phyloP scores from a whole-genome alignment of 2,113 vertebrate species.

The Cryptotis parvus region DNA sequence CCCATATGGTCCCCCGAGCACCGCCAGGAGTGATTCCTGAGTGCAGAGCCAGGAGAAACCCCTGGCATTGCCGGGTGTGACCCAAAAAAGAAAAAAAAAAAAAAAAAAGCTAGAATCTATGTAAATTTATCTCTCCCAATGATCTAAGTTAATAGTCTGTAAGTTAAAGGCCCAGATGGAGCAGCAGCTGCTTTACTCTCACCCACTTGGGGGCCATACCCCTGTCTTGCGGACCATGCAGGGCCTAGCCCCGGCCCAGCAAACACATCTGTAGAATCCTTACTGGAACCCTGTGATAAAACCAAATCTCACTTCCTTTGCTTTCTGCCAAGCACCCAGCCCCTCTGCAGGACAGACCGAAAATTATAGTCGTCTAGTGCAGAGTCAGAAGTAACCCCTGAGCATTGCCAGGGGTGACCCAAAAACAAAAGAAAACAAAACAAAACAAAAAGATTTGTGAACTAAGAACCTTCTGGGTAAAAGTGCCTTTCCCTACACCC shows the following conservation, averaged over 20 bases:
- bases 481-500: not conserved
- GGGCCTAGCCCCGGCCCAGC: no score
- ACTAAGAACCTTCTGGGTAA: not conserved
- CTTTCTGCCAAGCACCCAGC: not conserved
- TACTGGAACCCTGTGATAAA: not conserved
- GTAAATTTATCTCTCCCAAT: not conserved
- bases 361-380: not conserved
- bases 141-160: not conserved
- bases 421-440: no score
- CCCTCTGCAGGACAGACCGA: not conserved
- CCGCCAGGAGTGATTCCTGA: no score
- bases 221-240: no score
- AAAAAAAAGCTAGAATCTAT: no score
- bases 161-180: not conserved
- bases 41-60: no score
- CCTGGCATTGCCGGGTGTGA: no score
- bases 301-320: not conserved
- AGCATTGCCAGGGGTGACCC: no score
- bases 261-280: no score
- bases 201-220: not conserved
- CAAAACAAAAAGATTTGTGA: not conserved
- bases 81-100: no score
- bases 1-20: no score
- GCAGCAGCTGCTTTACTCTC: not conserved
- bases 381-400: not conserved